Percentiles rank a stretch among this genome's conserved stretches.
These are phyloP conservation scores for Channa maculata DNA, from an alignment of 2,113 vertebrate genomes.

Conservation along the genomic window DNA sequence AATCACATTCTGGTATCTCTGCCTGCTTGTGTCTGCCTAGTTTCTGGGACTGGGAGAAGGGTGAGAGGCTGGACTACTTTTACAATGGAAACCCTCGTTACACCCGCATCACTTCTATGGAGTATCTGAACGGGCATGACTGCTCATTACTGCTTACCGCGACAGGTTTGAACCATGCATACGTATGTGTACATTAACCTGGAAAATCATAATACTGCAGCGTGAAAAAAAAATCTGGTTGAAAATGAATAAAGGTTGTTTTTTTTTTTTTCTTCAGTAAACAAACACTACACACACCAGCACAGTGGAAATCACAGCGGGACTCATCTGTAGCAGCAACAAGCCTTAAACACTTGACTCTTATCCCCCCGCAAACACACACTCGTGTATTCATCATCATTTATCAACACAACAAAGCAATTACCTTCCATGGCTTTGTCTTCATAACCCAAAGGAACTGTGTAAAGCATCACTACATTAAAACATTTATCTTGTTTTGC, in stretches of 20 bases:
- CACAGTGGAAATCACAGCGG: slow-evolving; percentile 21
- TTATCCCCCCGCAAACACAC: not conserved
- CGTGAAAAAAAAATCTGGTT: not conserved
- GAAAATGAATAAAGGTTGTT: not conserved
- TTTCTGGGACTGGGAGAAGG: slow-evolving; percentile 99
- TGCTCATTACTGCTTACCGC: slow-evolving; percentile 77
- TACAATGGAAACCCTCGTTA: slow-evolving; percentile 98
- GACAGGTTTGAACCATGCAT: slow-evolving; percentile 61
- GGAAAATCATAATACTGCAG: not conserved
- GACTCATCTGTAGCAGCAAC: slow-evolving; percentile 47
- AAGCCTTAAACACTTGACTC: slow-evolving; percentile 49
- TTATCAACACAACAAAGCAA: slow-evolving; percentile 58
- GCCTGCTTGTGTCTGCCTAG: slow-evolving; percentile 66
- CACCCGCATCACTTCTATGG: slow-evolving; percentile 96
- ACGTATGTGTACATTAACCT: not conserved
- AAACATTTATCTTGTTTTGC: slow-evolving; percentile 46
- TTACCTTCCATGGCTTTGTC: slow-evolving; percentile 46
- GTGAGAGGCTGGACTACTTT: slow-evolving; percentile 96
- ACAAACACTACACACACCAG: slow-evolving; percentile 4
- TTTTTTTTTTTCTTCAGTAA: no score
- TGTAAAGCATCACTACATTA: slow-evolving; percentile 6
- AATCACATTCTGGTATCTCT: no score
- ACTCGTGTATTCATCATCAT: slow-evolving; percentile 54
- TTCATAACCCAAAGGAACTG: slow-evolving; percentile 35
- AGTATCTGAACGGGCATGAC: slow-evolving; percentile 92